Evolutionary conservation across 2,797 vertebrate species (phyloP).

Genomic region (Sebastes dallii): DNA sequence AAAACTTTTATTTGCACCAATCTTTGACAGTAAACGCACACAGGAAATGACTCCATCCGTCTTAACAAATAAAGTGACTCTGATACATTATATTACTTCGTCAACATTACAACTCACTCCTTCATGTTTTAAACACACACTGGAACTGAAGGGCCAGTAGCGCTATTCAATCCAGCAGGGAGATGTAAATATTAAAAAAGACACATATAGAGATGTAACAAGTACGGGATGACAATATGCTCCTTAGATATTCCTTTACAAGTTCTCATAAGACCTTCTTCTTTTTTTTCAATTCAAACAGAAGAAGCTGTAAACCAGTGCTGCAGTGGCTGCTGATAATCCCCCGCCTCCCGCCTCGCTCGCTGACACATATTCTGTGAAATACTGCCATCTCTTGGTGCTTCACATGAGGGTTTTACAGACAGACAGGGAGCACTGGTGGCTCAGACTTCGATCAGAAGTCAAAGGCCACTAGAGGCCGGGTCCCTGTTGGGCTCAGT

Average conservation of each 20-base stretch:
- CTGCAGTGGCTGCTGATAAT: slow-evolving; percentile 58
- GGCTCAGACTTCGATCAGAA: slow-evolving; percentile 37
- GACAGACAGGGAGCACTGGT: neutral
- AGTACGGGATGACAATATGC: slow-evolving; percentile 51
- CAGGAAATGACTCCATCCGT: slow-evolving; percentile 44
- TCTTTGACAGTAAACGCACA: slow-evolving; percentile 21
- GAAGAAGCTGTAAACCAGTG: slow-evolving; percentile 67
- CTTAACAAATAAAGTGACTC: slow-evolving; percentile 50
- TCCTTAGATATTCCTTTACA: slow-evolving; percentile 67
- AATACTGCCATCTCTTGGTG: slow-evolving; percentile 96
- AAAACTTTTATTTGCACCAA: neutral
- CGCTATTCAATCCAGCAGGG: slow-evolving; percentile 50
- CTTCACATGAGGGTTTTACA: slow-evolving; percentile 1
- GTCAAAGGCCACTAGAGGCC: slow-evolving; percentile 46
- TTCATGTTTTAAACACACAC: slow-evolving; percentile 65
- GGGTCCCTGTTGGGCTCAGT: slow-evolving; percentile 13
- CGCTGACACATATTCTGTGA: slow-evolving; percentile 86
- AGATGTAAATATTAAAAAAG: slow-evolving; percentile 63
- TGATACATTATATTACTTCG: slow-evolving; percentile 50
- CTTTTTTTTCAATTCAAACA: slow-evolving; percentile 66
- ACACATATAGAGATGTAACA: slow-evolving; percentile 62
- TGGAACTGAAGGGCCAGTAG: slow-evolving; percentile 50
- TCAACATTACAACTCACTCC: slow-evolving; percentile 65
- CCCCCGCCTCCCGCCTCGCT: slow-evolving; percentile 32
- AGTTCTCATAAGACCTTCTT: slow-evolving; percentile 64